Base-by-base conservation (phyloP, 2,888 invertebrate species). In the Megaustenia siamemsis region DNA sequence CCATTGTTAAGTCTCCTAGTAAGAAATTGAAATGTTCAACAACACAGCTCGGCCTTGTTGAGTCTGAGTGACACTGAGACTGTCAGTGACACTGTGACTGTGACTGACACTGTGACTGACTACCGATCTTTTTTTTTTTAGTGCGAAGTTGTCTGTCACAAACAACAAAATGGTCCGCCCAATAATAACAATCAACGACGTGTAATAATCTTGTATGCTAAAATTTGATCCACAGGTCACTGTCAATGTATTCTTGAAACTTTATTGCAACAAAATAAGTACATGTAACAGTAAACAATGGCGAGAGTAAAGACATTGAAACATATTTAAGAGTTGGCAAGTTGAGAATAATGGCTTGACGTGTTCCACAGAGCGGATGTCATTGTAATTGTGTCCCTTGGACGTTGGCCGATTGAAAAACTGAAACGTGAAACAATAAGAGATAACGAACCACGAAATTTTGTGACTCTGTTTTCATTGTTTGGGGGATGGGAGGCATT, bases 301-400 rank as follows among this genome's bases (percentile, higher is more conserved):
- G 15, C 15, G 43, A 21, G n/a, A 21, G n/a, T 56, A 24, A 6
- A 24, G n/a, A 15, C 21, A 10, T 5, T 18, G 56, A 5, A 24
- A 24, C 4, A 5, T 56, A 24, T 21, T 56, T 21, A 21, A 56
- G 24, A 12, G 21, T 12, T 5, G 12, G 21, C 21, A 21, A n/a
- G 8, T 5, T 56, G 21, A 24, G 56, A 24, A 24, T n/a, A 5
- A 28, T 49, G 32, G 49, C 35, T 77, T 77, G 77, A 77, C 77
- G 77, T 77, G 77, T 77, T 77, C 56, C 38, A 56, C 24, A 56
- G 60, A 40, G 24, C 77, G 77, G 77, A 77, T 60, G 77, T 77
- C 12, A 77, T 60, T 38, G 77, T n/a, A 38, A 40, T 77, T 77
- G 60, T 77, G 12, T 77, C 60, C 77, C 77, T 60, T 77, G 60